phyloP scores from a whole-genome alignment of 2,797 vertebrate genomes.

The Otolemur crassicaudatus region DNA sequence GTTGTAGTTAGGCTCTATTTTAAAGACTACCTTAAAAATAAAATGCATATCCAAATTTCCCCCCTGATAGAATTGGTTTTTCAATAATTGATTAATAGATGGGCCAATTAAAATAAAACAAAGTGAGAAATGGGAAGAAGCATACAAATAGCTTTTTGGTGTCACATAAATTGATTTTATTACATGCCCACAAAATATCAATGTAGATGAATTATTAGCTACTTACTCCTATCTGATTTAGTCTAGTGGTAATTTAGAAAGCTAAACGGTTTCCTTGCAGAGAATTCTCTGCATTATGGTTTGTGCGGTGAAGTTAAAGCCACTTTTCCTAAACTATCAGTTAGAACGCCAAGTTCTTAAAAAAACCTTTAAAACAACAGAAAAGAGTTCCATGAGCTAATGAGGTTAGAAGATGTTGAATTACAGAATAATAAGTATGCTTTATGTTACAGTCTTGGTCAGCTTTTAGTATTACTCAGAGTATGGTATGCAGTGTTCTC shows the following conservation, averaged over 20 bases:
- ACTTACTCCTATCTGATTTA: conserved; percentile 31
- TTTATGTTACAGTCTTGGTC: neutral
- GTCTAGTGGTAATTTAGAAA: neutral
- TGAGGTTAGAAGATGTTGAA: neutral
- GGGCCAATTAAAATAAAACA: conserved; percentile 51
- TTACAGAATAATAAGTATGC: neutral
- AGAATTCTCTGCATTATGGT: neutral
- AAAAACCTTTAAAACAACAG: neutral
- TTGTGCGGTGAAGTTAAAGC: neutral
- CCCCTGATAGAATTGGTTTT: neutral
- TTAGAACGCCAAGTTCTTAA: neutral
- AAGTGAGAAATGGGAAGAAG: conserved; percentile 21
- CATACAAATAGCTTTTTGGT: conserved; percentile 7
- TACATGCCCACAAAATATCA: conserved; percentile 57
- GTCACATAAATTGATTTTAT: conserved; percentile 45
- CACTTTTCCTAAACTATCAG: neutral
- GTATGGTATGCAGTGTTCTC: neutral
- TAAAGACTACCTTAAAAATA: neutral
- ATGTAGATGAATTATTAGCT: conserved; percentile 44
- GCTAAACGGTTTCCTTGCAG: neutral
- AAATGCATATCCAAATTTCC: neutral
- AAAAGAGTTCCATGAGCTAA: neutral
- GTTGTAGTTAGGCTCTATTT: neutral
- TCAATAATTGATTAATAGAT: conserved; percentile 19
- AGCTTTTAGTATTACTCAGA: neutral